Base-by-base conservation (phyloP, 1,140 invertebrate species). In the Thaumetopoea pityocampa region DNA sequence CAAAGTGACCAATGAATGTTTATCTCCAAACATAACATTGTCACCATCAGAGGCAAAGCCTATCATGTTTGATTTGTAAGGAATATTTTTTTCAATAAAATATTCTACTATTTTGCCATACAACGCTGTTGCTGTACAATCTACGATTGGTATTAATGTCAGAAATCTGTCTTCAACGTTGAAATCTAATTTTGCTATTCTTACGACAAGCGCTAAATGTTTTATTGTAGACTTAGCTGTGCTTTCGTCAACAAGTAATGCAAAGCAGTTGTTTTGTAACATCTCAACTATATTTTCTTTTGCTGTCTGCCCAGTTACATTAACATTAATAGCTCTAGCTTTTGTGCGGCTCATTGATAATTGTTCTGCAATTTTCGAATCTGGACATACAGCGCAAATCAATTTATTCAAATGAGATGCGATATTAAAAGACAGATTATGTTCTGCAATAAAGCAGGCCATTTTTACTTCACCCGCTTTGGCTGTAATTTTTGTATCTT, bases 1-100 rank as follows among this genome's bases (percentile, higher is more conserved):
- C 17, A 46, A 29, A 5, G 20, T 50, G 54, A 22, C 47, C 37
- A 62, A 17, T 22, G 41, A 51, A 30, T 51, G 12, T 36, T 44
- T 27, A 23, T 14, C 22, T 23, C 48, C 41, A 23, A 51, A 35
- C 36, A 45, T 44, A 20, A 29, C 23, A 16, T 44, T 43, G n/a
- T 66, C 61, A 1, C 77, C 77, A 55, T 81, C 67, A 12, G 64
- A 46, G 19, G 65, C 69, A 62, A 77, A 79, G 7, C 71, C 80
- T 9, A 79, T 61, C 54, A 80, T 54, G 47, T 81, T 81, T 12
- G 34, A 17, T 50, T 62, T 68, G 35, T 63, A 79, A 15, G 70
- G 74, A 45, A 84, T 52, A 42, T 66, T 24, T 60, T 41, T 45
- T 46, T 10, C 16, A 54, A 9, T 51, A 76, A 79, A 53, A 70